These are phyloP conservation scores for Aselliscus stoliczkanus DNA, from an alignment of 2,797 vertebrate species.

Conservation along the genomic window DNA sequence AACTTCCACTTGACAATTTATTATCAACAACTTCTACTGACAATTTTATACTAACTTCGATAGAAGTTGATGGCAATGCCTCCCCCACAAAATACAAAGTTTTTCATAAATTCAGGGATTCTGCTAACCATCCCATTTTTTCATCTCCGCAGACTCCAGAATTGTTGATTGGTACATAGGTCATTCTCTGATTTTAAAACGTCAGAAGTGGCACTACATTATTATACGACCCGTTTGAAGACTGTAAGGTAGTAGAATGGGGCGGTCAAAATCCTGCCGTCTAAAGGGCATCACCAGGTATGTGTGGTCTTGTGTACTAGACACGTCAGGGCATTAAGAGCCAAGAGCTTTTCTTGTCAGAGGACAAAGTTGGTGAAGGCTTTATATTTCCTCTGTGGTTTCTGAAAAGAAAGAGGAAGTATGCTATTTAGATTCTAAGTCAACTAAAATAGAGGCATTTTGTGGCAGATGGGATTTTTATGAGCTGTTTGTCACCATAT, in stretches of 20 bases:
- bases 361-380: constrained; percentile 59
- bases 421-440: constrained; percentile 79
- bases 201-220: constrained; percentile 12
- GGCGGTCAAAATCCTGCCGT: not conserved
- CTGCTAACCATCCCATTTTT: not conserved
- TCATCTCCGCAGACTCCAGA: not conserved
- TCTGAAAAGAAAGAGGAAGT: constrained; percentile 79
- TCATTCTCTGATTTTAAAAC: not conserved
- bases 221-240: not conserved
- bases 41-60: not conserved
- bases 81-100: not conserved
- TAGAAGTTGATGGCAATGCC: not conserved
- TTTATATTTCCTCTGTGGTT: constrained; percentile 74
- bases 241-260: too few relatives aligned
- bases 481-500: constrained; percentile 85
- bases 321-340: constrained; percentile 56
- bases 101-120: not conserved
- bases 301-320: constrained; percentile 28
- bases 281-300: constrained; percentile 23
- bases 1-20: not conserved
- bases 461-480: constrained; percentile 86
- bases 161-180: not conserved
- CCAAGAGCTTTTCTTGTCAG: constrained; percentile 67
- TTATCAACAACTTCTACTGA: too few relatives aligned
- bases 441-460: constrained; percentile 79